These are phyloP conservation scores for Odontomyia ornata DNA, from an alignment of 2,888 invertebrate species.

Conservation along the genomic window DNA sequence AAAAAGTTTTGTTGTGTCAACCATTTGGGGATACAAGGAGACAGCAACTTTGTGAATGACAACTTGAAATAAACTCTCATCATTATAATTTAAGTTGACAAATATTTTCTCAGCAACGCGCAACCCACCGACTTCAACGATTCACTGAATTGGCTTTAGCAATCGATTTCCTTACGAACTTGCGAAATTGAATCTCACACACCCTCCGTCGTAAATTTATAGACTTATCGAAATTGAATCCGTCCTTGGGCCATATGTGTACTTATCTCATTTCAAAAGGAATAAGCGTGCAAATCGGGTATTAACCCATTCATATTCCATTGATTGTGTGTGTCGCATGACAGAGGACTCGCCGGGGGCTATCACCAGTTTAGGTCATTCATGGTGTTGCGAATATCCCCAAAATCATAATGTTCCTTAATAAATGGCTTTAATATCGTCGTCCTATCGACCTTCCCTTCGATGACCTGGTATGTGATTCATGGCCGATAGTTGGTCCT, in stretches of 20 bases:
- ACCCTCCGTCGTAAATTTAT: constrained; percentile 39
- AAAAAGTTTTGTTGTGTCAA: no score
- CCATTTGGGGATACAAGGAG: no score
- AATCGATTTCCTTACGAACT: constrained; percentile 37
- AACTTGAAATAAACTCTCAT: no score
- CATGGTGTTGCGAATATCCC: constrained; percentile 14
- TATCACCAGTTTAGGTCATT: constrained; percentile 14
- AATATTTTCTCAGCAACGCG: not conserved
- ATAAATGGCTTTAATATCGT: constrained; percentile 42
- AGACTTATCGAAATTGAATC: constrained; percentile 41
- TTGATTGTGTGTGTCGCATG: not conserved
- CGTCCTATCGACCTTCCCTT: not conserved
- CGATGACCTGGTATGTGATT: constrained; percentile 26
- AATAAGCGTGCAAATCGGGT: constrained; percentile 34
- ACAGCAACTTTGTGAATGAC: no score
- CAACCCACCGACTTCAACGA: not conserved
- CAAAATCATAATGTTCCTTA: constrained; percentile 31
- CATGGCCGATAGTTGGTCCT: not conserved
- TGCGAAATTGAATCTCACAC: constrained; percentile 36
- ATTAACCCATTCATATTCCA: constrained; percentile 39
- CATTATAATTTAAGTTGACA: not conserved
- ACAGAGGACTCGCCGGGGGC: not conserved
- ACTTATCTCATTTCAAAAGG: constrained; percentile 36
- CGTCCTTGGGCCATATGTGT: constrained; percentile 39
- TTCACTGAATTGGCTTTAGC: not conserved